These are phyloP conservation scores for Conger conger DNA, from an alignment of 2,113 vertebrate genomes.

Conservation along the genomic window DNA sequence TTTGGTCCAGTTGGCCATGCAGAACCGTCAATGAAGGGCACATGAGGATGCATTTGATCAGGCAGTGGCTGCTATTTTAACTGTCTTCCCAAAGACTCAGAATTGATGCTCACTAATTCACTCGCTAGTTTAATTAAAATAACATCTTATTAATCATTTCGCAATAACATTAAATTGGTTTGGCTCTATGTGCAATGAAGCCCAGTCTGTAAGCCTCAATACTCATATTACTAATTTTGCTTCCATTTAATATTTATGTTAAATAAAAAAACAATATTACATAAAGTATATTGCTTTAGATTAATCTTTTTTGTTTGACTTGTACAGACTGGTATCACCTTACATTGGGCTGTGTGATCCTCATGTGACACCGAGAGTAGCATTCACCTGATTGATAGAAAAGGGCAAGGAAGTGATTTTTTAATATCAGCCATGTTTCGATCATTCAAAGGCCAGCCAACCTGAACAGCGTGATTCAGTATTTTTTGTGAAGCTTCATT, in stretches of 20 bases:
- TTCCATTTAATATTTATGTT: background rate
- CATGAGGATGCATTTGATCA: background rate
- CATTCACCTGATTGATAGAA: background rate
- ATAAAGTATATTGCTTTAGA: background rate
- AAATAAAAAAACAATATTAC: background rate
- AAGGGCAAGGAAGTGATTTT: background rate
- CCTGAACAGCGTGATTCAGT: background rate
- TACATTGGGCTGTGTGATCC: background rate
- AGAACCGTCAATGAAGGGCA: background rate
- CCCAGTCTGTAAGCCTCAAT: background rate
- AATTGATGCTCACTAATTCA: no score
- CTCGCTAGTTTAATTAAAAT: background rate
- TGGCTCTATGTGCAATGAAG: background rate
- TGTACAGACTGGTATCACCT: background rate
- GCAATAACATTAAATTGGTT: background rate
- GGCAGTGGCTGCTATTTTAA: background rate
- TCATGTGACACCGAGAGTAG: background rate
- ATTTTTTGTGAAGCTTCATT: background rate
- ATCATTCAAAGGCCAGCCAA: background rate
- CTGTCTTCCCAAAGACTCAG: background rate
- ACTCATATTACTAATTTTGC: background rate
- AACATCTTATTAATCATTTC: background rate
- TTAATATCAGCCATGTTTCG: background rate
- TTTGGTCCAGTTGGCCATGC: background rate
- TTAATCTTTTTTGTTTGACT: background rate